A percentile compares a stretch with the other conserved stretches of the same genome.
Conservation (phyloP, 2,113 vertebrate genomes). For the Grammomys surdaster region DNA sequence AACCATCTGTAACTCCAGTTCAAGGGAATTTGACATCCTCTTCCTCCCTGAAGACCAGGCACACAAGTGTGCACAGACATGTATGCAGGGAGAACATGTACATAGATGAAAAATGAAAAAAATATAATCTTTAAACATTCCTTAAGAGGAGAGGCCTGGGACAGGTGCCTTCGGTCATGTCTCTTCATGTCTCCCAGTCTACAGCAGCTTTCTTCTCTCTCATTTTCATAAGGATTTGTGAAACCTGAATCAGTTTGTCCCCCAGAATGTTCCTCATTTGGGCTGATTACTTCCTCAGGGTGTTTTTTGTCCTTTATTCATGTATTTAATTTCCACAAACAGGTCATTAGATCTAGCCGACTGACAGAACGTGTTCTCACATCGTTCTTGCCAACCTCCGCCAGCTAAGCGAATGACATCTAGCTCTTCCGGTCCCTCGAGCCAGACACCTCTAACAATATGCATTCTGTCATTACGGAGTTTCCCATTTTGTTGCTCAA, state of each 20-base stretch:
- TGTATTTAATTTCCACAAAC: neutral
- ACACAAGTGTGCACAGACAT: neutral
- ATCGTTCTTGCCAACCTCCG: neutral
- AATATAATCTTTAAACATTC: neutral
- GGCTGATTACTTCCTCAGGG: neutral
- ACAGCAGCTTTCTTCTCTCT: neutral
- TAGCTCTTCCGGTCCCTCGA: neutral
- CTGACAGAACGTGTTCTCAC: neutral
- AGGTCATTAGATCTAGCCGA: neutral
- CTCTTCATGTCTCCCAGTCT: neutral
- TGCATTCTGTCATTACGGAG: neutral
- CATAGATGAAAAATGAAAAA: neutral
- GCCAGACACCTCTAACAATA: neutral
- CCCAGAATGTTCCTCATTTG: neutral
- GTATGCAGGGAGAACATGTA: neutral
- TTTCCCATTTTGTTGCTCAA: slow-evolving; percentile 59
- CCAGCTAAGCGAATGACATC: neutral
- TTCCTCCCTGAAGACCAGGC: neutral
- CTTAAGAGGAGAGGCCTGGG: neutral
- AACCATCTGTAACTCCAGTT: neutral
- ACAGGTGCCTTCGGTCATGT: neutral
- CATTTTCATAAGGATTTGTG: neutral
- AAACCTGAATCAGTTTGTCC: neutral
- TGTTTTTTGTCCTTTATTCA: slow-evolving; percentile 1
- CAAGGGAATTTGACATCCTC: neutral